Base-by-base conservation (phyloP, 2,888 invertebrate genomes). In the Allophyes oxyacanthae region DNA sequence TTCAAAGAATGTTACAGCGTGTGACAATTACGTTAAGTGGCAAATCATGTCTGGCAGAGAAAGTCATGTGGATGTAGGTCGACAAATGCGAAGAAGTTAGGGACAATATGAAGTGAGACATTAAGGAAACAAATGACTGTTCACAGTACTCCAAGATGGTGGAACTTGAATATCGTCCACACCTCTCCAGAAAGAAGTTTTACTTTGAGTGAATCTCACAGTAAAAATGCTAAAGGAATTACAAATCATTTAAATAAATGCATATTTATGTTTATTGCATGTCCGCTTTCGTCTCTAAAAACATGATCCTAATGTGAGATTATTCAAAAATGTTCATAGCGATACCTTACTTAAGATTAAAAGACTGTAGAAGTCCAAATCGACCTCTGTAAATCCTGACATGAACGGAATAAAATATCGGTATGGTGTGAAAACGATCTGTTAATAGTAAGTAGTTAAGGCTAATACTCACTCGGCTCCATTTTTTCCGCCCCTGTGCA, bases 401-500 rank as follows among this genome's bases (percentile, higher is more conserved):
- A 10, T n/a, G n/a, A n/a, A 2, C 0, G 9, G 7, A 5, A 25
- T 26, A 7, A 33, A 28, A 10, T 30, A 46, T 15, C 36, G n/a
- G 6, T n/a, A 41, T 38, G n/a, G 25, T 10, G 26, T 15, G 28
- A 37, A 40, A 64, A 51, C 36, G 38, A 57, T 34, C 38, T 46
- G 48, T 36, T 41, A 59, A 62, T 45, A 62, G 20, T 32, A n/a
- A 52, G 41, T 64, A 72, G 65, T 70, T 68, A 9, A 68, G 58
- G 51, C 49, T 52, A 74, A 66, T 87, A 96, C 96, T 96, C 91
- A 96, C 96, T 96, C 96, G 86, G 96, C 95, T 93, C 96, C 95
- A 92, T 96, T 96, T 95, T 96, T 96, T 92, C 96, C 95, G 86
- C 95, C 95, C 95, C 96, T 96, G 94, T 96, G 96, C 94, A 96